Evolutionary conservation across 2,113 vertebrate species (phyloP).

Genomic region (Notarius lentiginosus): DNA sequence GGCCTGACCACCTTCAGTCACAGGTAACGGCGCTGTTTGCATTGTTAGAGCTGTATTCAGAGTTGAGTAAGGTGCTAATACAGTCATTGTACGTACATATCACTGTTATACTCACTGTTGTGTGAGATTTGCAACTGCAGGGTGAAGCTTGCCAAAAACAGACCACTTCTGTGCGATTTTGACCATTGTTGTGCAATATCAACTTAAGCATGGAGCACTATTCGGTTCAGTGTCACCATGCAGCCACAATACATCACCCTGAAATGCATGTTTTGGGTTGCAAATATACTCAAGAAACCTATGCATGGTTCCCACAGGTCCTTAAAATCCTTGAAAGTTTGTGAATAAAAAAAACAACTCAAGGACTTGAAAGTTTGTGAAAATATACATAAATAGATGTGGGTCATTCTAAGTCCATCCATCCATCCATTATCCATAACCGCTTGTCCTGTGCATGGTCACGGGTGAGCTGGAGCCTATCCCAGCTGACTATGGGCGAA

Average conservation of each 20-base stretch:
- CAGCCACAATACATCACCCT: background rate
- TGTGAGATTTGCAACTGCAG: too few species aligned
- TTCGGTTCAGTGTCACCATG: background rate
- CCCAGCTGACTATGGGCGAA: too few species aligned
- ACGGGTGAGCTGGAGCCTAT: too few species aligned
- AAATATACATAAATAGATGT: too few species aligned
- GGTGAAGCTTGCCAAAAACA: background rate
- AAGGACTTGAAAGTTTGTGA: too few species aligned
- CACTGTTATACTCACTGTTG: background rate
- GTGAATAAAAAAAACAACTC: too few species aligned
- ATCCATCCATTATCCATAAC: too few species aligned
- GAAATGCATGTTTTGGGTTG: background rate
- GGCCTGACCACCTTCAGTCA: conserved; percentile 94
- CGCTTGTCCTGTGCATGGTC: too few species aligned
- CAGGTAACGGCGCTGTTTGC: conserved; percentile 72
- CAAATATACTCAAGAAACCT: background rate
- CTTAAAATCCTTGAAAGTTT: too few species aligned
- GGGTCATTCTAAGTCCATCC: too few species aligned
- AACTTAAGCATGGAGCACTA: background rate
- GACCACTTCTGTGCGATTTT: background rate
- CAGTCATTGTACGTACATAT: background rate
- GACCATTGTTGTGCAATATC: background rate
- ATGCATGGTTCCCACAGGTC: too few species aligned
- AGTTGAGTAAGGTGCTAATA: background rate
- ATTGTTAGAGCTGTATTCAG: background rate